Percentiles rank a stretch among this genome's conserved stretches.
These are phyloP conservation scores for Drosophila mayaguana DNA, from an alignment of 2,888 invertebrate genomes.

Conservation along the genomic window DNA sequence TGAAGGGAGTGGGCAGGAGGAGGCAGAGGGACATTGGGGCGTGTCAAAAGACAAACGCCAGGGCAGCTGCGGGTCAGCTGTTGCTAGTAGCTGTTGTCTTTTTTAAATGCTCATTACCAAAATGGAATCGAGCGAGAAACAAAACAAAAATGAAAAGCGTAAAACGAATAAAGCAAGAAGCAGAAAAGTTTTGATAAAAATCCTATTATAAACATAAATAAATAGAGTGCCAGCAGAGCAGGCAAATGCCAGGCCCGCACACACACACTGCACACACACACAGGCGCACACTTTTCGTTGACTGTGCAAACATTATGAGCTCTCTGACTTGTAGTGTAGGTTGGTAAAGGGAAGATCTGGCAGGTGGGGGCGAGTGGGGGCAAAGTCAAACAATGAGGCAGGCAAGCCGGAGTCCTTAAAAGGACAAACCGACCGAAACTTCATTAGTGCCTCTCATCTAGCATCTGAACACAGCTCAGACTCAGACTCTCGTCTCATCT, in stretches of 20 bases:
- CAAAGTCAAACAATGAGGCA: constrained; percentile 78
- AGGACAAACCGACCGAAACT: constrained; percentile 76
- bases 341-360: constrained; percentile 19
- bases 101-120: constrained; percentile 79
- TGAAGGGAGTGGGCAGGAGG: background rate
- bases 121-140: constrained; percentile 60
- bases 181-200: constrained; percentile 77
- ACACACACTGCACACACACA: constrained; percentile 21
- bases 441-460: constrained; percentile 69
- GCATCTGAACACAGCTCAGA: constrained; percentile 22
- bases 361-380: constrained; percentile 26
- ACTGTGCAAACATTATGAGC: constrained; percentile 70
- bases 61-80: constrained; percentile 55
- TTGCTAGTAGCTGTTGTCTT: constrained; percentile 62
- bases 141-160: background rate
- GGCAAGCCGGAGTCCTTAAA: constrained; percentile 68
- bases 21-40: constrained; percentile 28
- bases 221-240: constrained; percentile 65
- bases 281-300: constrained; percentile 7
- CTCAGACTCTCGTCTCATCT: constrained; percentile 17
- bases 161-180: constrained; percentile 44
- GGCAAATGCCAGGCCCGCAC: constrained; percentile 49
- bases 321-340: constrained; percentile 48
- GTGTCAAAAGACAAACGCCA: constrained; percentile 77
- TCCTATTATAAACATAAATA: constrained; percentile 83